A percentile compares a stretch with the other conserved stretches of the same genome.
Evolutionary conservation across 2,797 vertebrate species (phyloP).

Genomic region (Crenichthys baileyi): DNA sequence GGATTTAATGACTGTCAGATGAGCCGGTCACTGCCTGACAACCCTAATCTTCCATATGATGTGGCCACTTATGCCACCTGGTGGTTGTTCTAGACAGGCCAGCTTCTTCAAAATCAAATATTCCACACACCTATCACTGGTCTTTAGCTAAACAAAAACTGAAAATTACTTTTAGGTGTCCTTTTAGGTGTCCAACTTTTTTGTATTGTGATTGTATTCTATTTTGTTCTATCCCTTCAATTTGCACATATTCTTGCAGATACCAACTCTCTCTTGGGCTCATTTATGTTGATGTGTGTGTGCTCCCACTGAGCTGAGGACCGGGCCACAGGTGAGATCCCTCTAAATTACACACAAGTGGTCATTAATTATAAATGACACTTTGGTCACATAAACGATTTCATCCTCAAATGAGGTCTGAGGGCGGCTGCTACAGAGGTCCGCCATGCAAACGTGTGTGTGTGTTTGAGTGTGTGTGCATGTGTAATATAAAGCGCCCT

Average conservation of each 20-base stretch:
- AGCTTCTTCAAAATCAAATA: not conserved
- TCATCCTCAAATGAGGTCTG: constrained; percentile 88
- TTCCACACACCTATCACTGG: not conserved
- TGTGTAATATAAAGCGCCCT: constrained; percentile 84
- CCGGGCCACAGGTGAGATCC: constrained; percentile 89
- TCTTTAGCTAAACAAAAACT: not conserved
- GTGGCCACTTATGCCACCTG: not conserved
- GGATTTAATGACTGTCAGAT: not conserved
- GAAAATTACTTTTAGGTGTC: not conserved
- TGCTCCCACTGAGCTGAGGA: constrained; percentile 68
- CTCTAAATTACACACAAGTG: constrained; percentile 88
- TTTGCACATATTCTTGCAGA: not conserved
- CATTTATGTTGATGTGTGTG: constrained; percentile 34
- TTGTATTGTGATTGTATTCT: not conserved
- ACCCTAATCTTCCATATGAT: not conserved
- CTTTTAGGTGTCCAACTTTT: not conserved
- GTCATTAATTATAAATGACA: constrained; percentile 91
- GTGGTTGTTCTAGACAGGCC: not conserved
- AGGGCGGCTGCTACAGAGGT: constrained; percentile 74
- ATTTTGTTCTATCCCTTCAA: not conserved
- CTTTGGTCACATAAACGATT: constrained; percentile 87
- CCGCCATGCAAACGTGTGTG: constrained; percentile 64
- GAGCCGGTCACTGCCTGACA: not conserved
- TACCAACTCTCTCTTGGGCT: not conserved
- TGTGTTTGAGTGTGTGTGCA: constrained; percentile 47